These are phyloP conservation scores for Mesitornis unicolor DNA, from an alignment of 2,113 vertebrate genomes.

Conservation along the genomic window DNA sequence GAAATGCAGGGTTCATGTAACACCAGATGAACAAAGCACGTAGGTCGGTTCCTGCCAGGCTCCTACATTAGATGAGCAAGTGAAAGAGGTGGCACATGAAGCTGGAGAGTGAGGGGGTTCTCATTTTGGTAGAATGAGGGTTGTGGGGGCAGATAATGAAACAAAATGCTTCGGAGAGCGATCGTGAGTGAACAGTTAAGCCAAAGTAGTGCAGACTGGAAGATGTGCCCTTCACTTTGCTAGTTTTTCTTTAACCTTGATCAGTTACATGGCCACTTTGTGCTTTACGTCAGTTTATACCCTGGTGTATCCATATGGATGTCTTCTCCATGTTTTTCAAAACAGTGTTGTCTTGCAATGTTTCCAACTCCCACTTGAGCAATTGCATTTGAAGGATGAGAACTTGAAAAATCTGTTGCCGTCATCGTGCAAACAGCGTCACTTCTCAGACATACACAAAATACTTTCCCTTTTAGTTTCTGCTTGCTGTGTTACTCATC, in stretches of 20 bases:
- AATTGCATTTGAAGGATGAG: background rate
- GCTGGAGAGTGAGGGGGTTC: background rate
- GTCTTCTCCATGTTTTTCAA: background rate
- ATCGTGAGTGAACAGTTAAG: background rate
- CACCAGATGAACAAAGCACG: background rate
- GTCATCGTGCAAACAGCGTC: fast-evolving
- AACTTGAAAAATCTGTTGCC: background rate
- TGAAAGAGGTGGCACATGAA: background rate
- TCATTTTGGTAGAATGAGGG: background rate
- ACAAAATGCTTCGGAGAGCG: fast-evolving
- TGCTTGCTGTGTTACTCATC: background rate
- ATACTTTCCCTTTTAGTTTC: background rate
- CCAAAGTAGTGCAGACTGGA: background rate
- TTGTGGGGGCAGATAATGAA: background rate
- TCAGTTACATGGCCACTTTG: fast-evolving
- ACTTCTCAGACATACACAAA: background rate
- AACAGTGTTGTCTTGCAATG: background rate
- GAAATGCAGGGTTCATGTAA: fast-evolving
- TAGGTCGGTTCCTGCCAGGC: background rate
- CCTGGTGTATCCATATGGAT: background rate
- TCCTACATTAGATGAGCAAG: background rate
- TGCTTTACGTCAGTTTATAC: background rate
- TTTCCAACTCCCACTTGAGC: background rate
- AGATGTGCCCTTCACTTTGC: background rate
- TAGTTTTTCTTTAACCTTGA: background rate